Percentiles rank a stretch among this genome's conserved stretches.
These are phyloP conservation scores for Alectura lathami DNA, from an alignment of 2,113 vertebrate species.

Conservation along the genomic window DNA sequence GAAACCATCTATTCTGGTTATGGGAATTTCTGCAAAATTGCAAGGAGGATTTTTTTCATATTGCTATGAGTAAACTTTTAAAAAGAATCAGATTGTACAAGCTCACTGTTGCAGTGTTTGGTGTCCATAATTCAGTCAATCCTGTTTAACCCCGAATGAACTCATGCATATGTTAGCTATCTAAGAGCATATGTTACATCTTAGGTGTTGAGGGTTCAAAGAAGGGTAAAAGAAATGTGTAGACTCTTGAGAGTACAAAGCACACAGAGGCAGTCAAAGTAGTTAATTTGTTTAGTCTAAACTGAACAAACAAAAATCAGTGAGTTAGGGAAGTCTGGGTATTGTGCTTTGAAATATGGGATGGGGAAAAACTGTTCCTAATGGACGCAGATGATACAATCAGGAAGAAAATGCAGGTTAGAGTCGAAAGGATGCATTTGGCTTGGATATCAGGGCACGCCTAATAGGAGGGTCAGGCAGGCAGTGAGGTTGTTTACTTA, in stretches of 20 bases:
- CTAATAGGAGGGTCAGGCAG: slow-evolving; percentile 36
- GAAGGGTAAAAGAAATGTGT: slow-evolving; percentile 21
- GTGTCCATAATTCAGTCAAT: not conserved
- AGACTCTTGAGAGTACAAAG: not conserved
- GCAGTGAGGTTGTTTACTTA: slow-evolving; percentile 26
- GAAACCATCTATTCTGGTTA: not conserved
- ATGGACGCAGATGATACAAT: slow-evolving; percentile 3
- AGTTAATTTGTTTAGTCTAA: slow-evolving; percentile 26
- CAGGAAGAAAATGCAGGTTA: slow-evolving; percentile 4
- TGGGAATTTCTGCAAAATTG: not conserved
- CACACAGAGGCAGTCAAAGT: not conserved
- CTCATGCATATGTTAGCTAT: slow-evolving; percentile 31
- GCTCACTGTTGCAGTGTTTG: not conserved
- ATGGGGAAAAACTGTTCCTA: not conserved
- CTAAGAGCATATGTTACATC: slow-evolving; percentile 16
- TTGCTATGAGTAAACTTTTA: not conserved
- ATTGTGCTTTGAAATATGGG: not conserved
- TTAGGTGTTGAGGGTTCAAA: slow-evolving; percentile 36
- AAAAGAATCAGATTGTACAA: not conserved
- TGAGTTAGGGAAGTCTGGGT: not conserved
- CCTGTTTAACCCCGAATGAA: slow-evolving; percentile 32
- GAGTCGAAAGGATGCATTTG: not conserved
- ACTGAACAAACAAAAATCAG: slow-evolving; percentile 27
- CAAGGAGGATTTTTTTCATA: not conserved
- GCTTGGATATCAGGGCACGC: slow-evolving; percentile 5